Percentiles rank a stretch among this genome's conserved stretches.
Evolutionary conservation across 2,888 invertebrate species (phyloP).

Genomic region (Hetaerina titia): DNA sequence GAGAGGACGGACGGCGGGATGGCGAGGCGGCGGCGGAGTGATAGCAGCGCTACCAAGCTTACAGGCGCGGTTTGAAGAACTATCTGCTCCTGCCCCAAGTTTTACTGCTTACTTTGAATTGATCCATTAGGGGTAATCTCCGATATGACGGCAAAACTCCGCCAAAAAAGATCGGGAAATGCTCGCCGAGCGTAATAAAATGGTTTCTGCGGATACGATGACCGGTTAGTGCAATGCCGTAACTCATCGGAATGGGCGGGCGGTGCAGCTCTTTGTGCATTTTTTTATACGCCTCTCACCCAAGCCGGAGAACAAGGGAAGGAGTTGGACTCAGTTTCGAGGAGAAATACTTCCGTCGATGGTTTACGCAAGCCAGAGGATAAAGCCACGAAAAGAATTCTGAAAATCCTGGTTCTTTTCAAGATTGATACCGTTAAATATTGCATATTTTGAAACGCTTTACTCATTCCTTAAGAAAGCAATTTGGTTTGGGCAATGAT

Average conservation of each 20-base stretch:
- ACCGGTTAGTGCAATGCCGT: not conserved
- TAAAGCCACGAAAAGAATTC: too few relatives aligned
- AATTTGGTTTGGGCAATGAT: too few relatives aligned
- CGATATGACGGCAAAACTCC: not conserved
- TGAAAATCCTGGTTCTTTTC: too few relatives aligned
- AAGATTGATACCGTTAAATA: too few relatives aligned
- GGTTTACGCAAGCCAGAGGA: too few relatives aligned
- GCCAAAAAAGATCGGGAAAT: slow-evolving; percentile 8
- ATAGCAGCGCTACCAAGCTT: slow-evolving; percentile 9
- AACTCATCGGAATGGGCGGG: not conserved
- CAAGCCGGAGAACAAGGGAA: not conserved
- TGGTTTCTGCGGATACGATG: not conserved
- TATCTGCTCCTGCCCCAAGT: not conserved
- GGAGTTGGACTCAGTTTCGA: not conserved
- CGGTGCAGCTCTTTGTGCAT: not conserved
- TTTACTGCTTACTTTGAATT: not conserved
- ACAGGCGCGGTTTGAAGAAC: not conserved
- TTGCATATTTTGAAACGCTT: too few relatives aligned
- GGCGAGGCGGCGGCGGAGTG: not conserved
- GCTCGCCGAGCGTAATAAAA: not conserved
- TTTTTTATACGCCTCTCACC: not conserved
- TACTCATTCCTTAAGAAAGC: too few relatives aligned
- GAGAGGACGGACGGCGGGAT: not conserved
- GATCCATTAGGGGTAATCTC: not conserved
- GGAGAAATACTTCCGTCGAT: too few relatives aligned